Percentiles rank a stretch among this genome's conserved stretches.
phyloP scores from a whole-genome alignment of 2,797 vertebrate species.

The Danio aesculapii region DNA sequence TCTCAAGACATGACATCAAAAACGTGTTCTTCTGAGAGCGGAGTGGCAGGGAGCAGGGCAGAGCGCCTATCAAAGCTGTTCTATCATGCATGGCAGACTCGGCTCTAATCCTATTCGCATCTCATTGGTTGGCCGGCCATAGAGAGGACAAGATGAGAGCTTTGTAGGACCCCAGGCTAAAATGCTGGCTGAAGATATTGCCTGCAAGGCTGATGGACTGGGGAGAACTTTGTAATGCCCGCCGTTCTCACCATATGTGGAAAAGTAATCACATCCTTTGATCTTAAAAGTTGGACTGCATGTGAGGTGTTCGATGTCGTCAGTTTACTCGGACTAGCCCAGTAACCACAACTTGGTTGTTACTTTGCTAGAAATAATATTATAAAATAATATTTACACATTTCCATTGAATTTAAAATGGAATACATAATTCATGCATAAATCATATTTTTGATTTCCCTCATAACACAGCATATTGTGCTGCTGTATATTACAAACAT shows the following conservation, averaged over 20 bases:
- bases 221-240: slow-evolving; percentile 28
- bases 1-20: slow-evolving; percentile 48
- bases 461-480: no score
- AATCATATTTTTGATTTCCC: no score
- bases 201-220: slow-evolving; percentile 32
- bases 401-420: no score
- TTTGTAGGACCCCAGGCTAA: slow-evolving; percentile 40
- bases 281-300: slow-evolving; percentile 24
- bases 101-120: slow-evolving; percentile 56
- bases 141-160: slow-evolving; percentile 49
- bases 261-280: slow-evolving; percentile 19
- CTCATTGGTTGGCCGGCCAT: slow-evolving; percentile 41
- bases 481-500: no score
- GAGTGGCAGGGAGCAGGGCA: slow-evolving; percentile 11
- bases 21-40: slow-evolving; percentile 48
- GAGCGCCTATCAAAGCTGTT: slow-evolving; percentile 54
- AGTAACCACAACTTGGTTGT: not conserved
- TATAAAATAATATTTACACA: not conserved
- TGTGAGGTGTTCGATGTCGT: not conserved
- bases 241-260: slow-evolving; percentile 7
- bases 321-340: not conserved
- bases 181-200: slow-evolving; percentile 39
- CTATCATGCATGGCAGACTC: slow-evolving; percentile 51
- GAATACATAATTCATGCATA: no score
- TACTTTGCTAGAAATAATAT: not conserved